Base-by-base conservation (phyloP, 2,113 vertebrate species). In the Anguilla japonica region DNA sequence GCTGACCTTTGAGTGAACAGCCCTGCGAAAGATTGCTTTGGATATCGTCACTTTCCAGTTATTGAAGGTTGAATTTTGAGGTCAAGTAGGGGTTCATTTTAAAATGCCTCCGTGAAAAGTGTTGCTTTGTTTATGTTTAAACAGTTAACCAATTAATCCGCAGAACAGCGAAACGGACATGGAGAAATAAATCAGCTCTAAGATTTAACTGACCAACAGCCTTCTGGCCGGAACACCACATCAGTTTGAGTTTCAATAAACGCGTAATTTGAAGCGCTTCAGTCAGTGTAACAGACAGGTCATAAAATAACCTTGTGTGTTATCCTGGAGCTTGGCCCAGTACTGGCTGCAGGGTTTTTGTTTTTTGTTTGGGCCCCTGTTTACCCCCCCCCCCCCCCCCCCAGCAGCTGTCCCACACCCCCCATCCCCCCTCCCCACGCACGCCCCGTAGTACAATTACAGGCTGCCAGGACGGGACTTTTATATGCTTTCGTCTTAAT, bases 401-500 rank as follows among this genome's bases (percentile, higher is more conserved):
- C 22, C n/a, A 14, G 50, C 50, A 53, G 50, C 50, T 53, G 50
- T 53, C 50, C 50, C 43, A 46, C 81, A 20, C 79, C 39, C 5
- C 79, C 15, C 79, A 81, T n/a, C 39, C 79, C 41, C 5, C 5
- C 14, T 22, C n/a, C 14, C n/a, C 29, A 46, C 9, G 2, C 43
- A 57, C 26, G 29, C 39, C 22, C 39, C 13, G 41, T 86, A 0
- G 26, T 29, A 60, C 53, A 87, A 56, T 86, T 56, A 79, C 39
- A 14, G 50, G 5, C 78, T 6, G n/a, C 83, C 56, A 22, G 3
- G 53, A 67, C 29, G 16, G 75, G 86, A 9, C 15, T 13, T 9
- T 43, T 86, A 71, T 78, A 46, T 88, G 83, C 78, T 40, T 81
- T 83, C 57, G 41, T 81, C 87, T 89, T 90, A 90, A 89, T 87